phyloP scores from a whole-genome alignment of 2,113 vertebrate species.

The Hemichromis elongatus region DNA sequence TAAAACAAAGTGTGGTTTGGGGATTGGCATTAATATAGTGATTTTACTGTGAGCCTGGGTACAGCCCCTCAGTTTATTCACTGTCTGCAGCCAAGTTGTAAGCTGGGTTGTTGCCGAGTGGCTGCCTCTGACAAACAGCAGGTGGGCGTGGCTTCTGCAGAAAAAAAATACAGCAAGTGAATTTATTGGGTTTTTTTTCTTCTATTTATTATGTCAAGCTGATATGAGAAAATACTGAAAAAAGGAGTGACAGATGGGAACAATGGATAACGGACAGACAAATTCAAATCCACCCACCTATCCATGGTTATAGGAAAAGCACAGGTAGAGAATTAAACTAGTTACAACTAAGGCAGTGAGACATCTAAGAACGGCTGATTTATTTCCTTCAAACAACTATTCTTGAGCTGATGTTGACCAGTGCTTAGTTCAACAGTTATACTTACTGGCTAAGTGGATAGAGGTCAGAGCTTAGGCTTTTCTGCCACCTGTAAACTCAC shows the following conservation, averaged over 20 bases:
- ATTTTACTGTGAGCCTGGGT: background rate
- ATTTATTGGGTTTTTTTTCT: too few relatives aligned
- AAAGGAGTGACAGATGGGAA: background rate
- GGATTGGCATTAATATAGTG: background rate
- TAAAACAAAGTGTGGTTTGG: background rate
- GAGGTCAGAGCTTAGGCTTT: background rate
- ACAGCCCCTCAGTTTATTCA: background rate
- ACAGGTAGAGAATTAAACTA: background rate
- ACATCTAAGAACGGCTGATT: background rate
- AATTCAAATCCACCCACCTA: background rate
- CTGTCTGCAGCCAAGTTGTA: background rate
- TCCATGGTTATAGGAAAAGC: background rate
- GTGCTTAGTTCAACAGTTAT: background rate
- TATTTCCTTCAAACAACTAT: background rate
- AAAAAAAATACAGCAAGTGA: background rate
- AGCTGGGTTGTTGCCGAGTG: background rate
- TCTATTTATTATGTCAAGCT: rapidly evolving
- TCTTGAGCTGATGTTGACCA: background rate
- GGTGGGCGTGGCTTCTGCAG: background rate
- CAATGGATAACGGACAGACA: background rate
- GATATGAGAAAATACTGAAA: background rate
- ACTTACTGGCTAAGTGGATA: background rate
- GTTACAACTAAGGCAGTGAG: background rate
- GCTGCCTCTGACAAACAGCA: rapidly evolving
- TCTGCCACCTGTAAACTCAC: background rate